Percentiles rank a stretch among this genome's conserved stretches.
Conservation (phyloP, 1,140 invertebrate genomes). For the Mactra quadrangularis region DNA sequence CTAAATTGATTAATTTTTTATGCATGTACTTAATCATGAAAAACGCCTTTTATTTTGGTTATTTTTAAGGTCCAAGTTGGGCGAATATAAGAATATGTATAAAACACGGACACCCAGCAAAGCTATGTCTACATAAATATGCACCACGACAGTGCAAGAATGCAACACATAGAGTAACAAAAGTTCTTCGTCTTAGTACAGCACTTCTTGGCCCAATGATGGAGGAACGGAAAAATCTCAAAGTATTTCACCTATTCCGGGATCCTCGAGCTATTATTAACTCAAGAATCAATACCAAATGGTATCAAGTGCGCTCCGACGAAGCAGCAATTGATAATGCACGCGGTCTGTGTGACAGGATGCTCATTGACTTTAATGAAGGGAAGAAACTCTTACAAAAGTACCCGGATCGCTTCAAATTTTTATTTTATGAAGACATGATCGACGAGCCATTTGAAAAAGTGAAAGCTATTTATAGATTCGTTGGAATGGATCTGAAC, state of each 20-base stretch:
- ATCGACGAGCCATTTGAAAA: background rate
- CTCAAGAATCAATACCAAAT: background rate
- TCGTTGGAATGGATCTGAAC: slow-evolving; percentile 27
- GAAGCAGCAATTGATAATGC: background rate
- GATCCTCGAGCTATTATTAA: slow-evolving; percentile 35
- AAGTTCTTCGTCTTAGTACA: background rate
- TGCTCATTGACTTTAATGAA: background rate
- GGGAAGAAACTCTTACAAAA: background rate
- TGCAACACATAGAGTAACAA: background rate
- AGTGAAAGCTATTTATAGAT: background rate
- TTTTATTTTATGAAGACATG: slow-evolving; percentile 34
- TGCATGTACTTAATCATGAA: too few species aligned
- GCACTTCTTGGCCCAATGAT: background rate
- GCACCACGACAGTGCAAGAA: background rate
- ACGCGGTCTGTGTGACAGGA: background rate
- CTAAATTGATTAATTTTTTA: too few species aligned
- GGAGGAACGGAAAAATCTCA: background rate
- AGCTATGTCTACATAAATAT: too few species aligned
- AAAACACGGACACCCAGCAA: too few species aligned
- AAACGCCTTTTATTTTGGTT: too few species aligned
- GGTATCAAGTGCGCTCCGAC: background rate
- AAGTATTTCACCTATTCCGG: slow-evolving; percentile 17
- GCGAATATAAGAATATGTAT: too few species aligned
- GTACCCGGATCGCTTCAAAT: slow-evolving; percentile 25
- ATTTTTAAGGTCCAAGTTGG: too few species aligned